Evolutionary conservation across 2,888 invertebrate genomes (phyloP), one percentile per base, ranked within the genome.

Genomic region (Oscheius sp.): DNA sequence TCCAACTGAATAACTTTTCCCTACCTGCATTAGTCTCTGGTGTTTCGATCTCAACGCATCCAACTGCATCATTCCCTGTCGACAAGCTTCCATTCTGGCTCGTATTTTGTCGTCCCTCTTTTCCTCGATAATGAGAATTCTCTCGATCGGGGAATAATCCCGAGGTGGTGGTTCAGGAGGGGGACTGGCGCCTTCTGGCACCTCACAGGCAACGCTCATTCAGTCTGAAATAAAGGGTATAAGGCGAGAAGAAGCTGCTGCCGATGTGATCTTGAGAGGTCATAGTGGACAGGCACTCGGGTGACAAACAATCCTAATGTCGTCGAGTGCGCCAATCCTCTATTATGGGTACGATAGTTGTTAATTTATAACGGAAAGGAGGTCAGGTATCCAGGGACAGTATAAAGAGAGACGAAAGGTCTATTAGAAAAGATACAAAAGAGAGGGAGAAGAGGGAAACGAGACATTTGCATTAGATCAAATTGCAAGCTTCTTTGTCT

Each of bases 11-110:
- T n/a, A n/a, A n/a, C n/a, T n/a, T n/a, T n/a, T n/a, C n/a, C n/a
- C n/a, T 30, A 72, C 75, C 68, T 74, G 68, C 63, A 77, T 77
- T 44, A 77, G 44, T 5, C 68, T 38, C 2, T 70, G 64, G 41
- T 77, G 77, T 49, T 77, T 77, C 8, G 68, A 56, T 24, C 77
- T n/a, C 14, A 77, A 51, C 9, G 59, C 70, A 44, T 74, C 71
- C 49, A 77, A 61, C 56, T 77, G 72, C 14, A 74, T 67, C 77
- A 77, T 74, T 51, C 77, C 77, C 50, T 71, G 71, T 20, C 73
- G 61, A 66, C 77, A 77, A 33, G 77, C 77, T 57, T 77, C 77
- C 28, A 74, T 67, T 20, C 77, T 65, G 44, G 69, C 73, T n/a
- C 71, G 38, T 5, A 77, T 65, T 30, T 73, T 41, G 62, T 72